Evolutionary conservation across 2,113 vertebrate genomes (phyloP).

Genomic region (Lontra canadensis): DNA sequence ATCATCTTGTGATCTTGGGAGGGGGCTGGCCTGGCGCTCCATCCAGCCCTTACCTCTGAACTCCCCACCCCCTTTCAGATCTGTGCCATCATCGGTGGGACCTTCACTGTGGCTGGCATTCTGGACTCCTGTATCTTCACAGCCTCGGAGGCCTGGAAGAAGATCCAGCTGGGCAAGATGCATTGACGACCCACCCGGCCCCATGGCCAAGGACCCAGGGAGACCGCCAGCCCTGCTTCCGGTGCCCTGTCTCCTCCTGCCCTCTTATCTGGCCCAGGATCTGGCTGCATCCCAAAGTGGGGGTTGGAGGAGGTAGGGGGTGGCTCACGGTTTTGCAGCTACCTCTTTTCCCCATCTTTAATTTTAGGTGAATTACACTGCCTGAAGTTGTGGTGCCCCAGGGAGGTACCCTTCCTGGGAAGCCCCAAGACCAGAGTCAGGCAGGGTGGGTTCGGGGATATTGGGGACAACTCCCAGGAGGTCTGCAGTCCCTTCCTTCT

Average conservation of each 20-base stretch:
- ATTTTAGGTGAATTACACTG: constrained; percentile 73
- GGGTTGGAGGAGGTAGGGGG: not conserved
- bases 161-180: constrained; percentile 99
- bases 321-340: constrained; percentile 78
- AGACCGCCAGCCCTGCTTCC: constrained; percentile 71
- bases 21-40: not conserved
- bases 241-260: constrained; percentile 77
- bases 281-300: constrained; percentile 65
- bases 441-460: constrained; percentile 53
- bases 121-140: constrained; percentile 99
- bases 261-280: constrained; percentile 75
- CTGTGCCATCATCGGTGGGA: constrained; percentile 98
- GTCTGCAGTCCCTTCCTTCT: not conserved
- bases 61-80: constrained; percentile 85
- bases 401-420: constrained; percentile 44
- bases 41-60: not conserved
- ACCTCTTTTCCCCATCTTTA: constrained; percentile 74
- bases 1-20: accelerated
- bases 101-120: constrained; percentile 98
- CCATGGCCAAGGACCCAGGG: constrained; percentile 51
- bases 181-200: constrained; percentile 79
- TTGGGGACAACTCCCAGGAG: constrained; percentile 58
- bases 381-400: constrained; percentile 72
- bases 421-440: constrained; percentile 29
- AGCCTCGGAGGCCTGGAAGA: constrained; percentile 99